phyloP scores from a whole-genome alignment of 2,113 vertebrate species.

The Myodes glareolus region DNA sequence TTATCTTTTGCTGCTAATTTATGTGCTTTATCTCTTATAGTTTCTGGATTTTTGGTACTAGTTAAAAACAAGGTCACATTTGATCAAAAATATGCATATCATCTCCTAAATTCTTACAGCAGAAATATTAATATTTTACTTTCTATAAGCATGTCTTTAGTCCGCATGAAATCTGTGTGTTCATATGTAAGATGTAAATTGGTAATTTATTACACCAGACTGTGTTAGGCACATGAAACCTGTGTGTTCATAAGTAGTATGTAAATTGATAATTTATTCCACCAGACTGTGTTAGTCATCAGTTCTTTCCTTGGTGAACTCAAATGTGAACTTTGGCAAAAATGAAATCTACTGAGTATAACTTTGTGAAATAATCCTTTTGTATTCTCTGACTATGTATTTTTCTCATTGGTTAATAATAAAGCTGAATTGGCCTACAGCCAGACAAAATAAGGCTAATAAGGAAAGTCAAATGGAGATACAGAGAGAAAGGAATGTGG shows the following conservation, averaged over 20 bases:
- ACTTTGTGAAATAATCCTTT: too few relatives aligned
- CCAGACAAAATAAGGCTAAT: too few relatives aligned
- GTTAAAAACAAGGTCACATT: not conserved
- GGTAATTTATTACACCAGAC: not conserved
- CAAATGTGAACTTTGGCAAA: not conserved
- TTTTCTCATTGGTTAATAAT: too few relatives aligned
- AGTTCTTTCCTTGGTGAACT: not conserved
- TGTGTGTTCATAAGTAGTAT: not conserved
- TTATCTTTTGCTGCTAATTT: slow-evolving; percentile 56
- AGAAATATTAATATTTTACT: not conserved
- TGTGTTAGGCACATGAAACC: not conserved
- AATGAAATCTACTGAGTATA: not conserved
- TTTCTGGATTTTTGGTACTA: slow-evolving; percentile 27
- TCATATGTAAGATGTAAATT: not conserved
- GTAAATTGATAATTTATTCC: not conserved
- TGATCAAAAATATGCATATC: not conserved
- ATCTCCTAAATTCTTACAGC: not conserved
- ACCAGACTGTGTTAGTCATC: not conserved
- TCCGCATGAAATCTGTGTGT: not conserved
- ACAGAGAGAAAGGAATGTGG: too few relatives aligned
- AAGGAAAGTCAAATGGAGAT: too few relatives aligned
- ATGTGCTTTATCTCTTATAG: not conserved
- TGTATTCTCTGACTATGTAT: too few relatives aligned
- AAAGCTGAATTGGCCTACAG: too few relatives aligned
- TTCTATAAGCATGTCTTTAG: not conserved